A percentile compares a stretch with the other conserved stretches of the same genome.
Evolutionary conservation across 2,888 invertebrate genomes (phyloP).

Genomic region (Muscina levida): DNA sequence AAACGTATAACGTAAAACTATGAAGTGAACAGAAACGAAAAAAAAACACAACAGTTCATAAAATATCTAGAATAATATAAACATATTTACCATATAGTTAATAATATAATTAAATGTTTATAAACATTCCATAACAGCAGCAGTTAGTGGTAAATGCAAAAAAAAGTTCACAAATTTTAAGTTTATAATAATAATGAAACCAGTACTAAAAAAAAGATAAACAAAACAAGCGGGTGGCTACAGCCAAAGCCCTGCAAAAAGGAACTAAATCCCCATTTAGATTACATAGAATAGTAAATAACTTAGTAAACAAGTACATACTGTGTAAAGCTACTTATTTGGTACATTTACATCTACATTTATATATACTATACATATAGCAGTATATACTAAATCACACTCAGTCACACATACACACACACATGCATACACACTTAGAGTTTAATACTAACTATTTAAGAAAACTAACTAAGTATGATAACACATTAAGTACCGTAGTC

Average conservation of each 20-base stretch:
- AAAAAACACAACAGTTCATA: constrained; percentile 50
- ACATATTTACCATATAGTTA: constrained; percentile 61
- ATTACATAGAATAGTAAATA: neutral
- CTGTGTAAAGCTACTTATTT: constrained; percentile 27
- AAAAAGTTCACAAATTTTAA: constrained; percentile 19
- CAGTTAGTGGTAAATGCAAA: constrained; percentile 29
- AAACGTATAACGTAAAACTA: constrained; percentile 44
- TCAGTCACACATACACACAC: constrained; percentile 9
- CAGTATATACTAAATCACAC: neutral
- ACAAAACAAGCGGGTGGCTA: neutral
- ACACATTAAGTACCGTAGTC: constrained; percentile 17
- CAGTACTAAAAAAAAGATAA: neutral
- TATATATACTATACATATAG: neutral
- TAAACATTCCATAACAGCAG: neutral
- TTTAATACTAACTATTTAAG: neutral
- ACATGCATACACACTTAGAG: constrained; percentile 14
- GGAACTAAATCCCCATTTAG: neutral
- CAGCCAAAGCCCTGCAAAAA: neutral
- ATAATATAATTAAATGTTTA: constrained; percentile 43
- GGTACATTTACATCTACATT: constrained; percentile 2
- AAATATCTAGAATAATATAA: constrained; percentile 37
- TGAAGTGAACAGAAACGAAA: constrained; percentile 53
- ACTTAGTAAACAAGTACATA: neutral
- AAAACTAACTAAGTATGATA: neutral
- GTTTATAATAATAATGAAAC: neutral